These are phyloP conservation scores for Burhinus oedicnemus DNA, from an alignment of 2,113 vertebrate genomes.

Conservation along the genomic window DNA sequence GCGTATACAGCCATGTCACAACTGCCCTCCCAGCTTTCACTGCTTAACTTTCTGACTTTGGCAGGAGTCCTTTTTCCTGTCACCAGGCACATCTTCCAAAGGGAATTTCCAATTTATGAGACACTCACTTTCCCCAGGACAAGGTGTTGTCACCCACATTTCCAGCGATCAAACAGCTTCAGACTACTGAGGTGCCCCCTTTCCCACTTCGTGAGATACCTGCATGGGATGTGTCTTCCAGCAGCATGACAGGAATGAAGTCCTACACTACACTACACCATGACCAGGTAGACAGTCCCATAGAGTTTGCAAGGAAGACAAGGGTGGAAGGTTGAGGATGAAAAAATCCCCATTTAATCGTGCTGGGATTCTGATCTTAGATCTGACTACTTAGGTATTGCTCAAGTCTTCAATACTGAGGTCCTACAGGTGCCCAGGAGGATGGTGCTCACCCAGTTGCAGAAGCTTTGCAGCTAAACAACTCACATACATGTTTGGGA, in stretches of 20 bases:
- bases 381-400: background rate
- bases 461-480: background rate
- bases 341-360: background rate
- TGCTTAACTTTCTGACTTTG: background rate
- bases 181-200: background rate
- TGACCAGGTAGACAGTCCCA: background rate
- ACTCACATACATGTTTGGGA: background rate
- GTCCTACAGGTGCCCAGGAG: background rate
- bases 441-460: background rate
- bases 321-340: background rate
- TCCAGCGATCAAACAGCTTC: background rate
- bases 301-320: background rate
- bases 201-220: background rate
- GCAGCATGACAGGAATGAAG: background rate
- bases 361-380: background rate
- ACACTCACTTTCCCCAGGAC: background rate
- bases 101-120: background rate
- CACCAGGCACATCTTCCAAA: background rate
- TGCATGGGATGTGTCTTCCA: background rate
- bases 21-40: background rate
- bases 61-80: background rate
- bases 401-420: background rate
- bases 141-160: background rate
- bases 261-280: rapidly evolving
- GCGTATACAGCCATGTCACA: rapidly evolving